Evolutionary conservation across 2,113 vertebrate species (phyloP).

Genomic region (Maylandia zebra): DNA sequence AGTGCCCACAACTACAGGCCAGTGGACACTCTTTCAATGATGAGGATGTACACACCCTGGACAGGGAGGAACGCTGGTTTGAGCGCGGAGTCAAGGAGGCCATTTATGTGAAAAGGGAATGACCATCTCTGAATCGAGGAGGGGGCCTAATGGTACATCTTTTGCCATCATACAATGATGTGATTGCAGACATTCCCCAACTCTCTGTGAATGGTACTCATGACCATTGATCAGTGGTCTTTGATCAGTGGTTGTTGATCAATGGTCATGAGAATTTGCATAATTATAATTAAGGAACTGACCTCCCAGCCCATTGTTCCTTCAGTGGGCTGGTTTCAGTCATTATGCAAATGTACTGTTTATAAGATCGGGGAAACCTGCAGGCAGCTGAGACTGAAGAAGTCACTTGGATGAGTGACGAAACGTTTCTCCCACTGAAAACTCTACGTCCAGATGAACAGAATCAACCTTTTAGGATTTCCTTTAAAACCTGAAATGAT

Average conservation of each 20-base stretch:
- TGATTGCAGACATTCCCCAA: background rate
- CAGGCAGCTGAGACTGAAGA: background rate
- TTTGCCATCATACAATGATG: accelerated
- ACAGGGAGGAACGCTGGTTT: background rate
- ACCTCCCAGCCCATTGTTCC: background rate
- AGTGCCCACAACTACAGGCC: background rate
- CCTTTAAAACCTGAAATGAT: background rate
- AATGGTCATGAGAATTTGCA: background rate
- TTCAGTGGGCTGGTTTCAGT: background rate
- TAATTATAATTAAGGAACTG: background rate
- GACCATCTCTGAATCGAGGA: accelerated
- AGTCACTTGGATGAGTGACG: accelerated
- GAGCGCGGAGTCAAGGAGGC: accelerated
- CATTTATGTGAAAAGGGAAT: background rate
- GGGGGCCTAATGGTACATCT: background rate
- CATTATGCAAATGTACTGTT: background rate
- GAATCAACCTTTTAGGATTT: background rate
- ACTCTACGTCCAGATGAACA: accelerated
- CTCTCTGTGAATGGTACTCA: accelerated
- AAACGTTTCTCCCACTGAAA: background rate
- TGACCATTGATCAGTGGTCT: background rate
- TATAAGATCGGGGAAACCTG: accelerated
- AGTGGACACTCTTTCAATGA: background rate
- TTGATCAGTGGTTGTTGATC: background rate
- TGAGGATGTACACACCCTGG: background rate